A percentile compares a stretch with the other conserved stretches of the same genome.
phyloP scores from a whole-genome alignment of 2,797 vertebrate species.

The Cynopterus sphinx region DNA sequence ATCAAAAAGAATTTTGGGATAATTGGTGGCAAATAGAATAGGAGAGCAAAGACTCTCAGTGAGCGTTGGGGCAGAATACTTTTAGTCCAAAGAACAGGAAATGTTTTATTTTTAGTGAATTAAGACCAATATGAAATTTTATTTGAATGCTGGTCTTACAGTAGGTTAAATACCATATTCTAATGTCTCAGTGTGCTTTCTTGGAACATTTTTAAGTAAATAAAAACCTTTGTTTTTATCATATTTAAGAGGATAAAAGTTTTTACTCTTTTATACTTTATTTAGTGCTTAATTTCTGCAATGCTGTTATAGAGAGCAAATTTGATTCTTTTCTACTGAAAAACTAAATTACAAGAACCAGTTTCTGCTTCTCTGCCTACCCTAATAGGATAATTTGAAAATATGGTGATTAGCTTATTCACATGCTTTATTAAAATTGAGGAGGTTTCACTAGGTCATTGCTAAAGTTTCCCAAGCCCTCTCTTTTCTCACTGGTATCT shows the following conservation, averaged over 20 bases:
- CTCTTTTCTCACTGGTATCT: neutral
- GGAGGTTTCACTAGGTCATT: neutral
- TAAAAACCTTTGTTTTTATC: constrained; percentile 52
- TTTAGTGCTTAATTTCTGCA: neutral
- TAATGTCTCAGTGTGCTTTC: neutral
- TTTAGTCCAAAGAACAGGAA: neutral
- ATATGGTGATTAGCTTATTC: neutral
- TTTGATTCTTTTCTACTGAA: constrained; percentile 9
- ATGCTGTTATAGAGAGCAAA: neutral
- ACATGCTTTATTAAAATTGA: neutral
- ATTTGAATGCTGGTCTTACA: neutral
- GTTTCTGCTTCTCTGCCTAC: neutral
- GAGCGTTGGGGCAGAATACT: neutral
- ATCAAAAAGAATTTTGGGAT: neutral
- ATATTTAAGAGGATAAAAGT: neutral
- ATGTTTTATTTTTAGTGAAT: neutral
- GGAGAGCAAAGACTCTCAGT: neutral
- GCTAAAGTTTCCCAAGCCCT: neutral
- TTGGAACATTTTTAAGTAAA: constrained; percentile 4
- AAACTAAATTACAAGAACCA: constrained; percentile 48
- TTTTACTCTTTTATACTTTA: constrained; percentile 10
- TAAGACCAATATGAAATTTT: neutral
- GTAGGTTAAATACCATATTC: constrained; percentile 7
- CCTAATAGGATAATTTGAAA: constrained; percentile 4
- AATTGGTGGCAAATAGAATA: neutral